phyloP scores from a whole-genome alignment of 92 coral and sea anemone species.

The Diadumene lineata region DNA sequence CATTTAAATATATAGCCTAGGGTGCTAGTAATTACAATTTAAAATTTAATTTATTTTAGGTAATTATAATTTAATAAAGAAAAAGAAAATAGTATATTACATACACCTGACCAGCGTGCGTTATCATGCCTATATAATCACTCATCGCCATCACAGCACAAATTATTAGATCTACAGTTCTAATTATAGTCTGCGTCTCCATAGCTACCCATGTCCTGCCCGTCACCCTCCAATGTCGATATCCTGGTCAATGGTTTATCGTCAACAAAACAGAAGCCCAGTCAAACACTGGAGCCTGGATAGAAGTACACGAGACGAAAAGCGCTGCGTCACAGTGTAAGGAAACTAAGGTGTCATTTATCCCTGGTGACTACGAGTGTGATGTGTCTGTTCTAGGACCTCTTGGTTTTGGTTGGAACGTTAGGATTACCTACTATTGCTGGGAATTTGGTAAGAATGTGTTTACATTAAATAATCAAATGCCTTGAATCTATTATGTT shows the following conservation, averaged over 20 bases:
- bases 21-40: too few relatives aligned
- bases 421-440: conserved; percentile 20
- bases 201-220: conserved; percentile 14
- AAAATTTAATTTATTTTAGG: too few relatives aligned
- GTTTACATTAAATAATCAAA: not conserved
- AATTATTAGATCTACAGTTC: too few relatives aligned
- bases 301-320: not conserved
- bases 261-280: conserved; percentile 20
- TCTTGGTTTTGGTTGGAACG: not conserved
- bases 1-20: too few relatives aligned
- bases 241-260: conserved; percentile 31
- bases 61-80: too few relatives aligned
- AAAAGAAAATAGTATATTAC: too few relatives aligned
- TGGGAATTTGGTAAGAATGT: conserved; percentile 31
- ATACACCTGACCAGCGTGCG: too few relatives aligned
- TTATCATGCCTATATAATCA: too few relatives aligned
- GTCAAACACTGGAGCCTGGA: not conserved
- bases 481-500: too few relatives aligned
- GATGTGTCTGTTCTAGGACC: conserved; percentile 2
- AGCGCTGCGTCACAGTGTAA: conserved; percentile 27
- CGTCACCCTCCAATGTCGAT: conserved; percentile 15
- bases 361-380: conserved; percentile 1
- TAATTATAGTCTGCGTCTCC: too few relatives aligned
- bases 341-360: not conserved
- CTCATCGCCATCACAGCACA: too few relatives aligned